Conservation (phyloP, 2,113 vertebrate species). For the Puffinus mauretanicus region DNA sequence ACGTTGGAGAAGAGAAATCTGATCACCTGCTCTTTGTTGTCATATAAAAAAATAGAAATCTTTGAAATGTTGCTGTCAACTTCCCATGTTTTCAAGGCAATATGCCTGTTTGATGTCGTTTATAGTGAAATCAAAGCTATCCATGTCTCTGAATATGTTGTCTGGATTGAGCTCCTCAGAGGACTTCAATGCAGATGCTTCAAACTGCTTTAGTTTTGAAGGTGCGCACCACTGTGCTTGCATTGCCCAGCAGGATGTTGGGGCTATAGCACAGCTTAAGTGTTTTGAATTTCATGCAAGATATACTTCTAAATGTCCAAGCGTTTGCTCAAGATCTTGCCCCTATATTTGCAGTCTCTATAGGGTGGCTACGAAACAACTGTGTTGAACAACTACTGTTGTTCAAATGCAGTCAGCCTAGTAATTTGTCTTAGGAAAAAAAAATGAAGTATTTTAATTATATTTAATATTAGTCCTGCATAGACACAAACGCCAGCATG, state of each 20-base stretch:
- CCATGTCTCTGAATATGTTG: rapidly evolving
- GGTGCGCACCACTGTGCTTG: rapidly evolving
- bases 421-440: not conserved
- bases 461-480: not conserved
- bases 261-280: not conserved
- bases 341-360: not conserved
- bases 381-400: not conserved
- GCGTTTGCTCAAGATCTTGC: not conserved
- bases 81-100: not conserved
- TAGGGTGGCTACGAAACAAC: not conserved
- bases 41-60: not conserved
- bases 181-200: not conserved
- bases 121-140: not conserved
- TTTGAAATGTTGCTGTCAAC: not conserved
- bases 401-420: not conserved
- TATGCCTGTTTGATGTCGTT: not conserved
- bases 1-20: not conserved
- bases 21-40: not conserved
- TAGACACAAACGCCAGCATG: conserved; percentile 3
- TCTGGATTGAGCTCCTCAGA: not conserved
- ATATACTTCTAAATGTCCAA: not conserved
- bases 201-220: not conserved
- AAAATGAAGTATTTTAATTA: not conserved
- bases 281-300: not conserved
- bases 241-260: not conserved